Percentiles rank a stretch among this genome's conserved stretches.
Evolutionary conservation across 2,888 invertebrate species (phyloP).

Genomic region (Leptopilina drosophilae): DNA sequence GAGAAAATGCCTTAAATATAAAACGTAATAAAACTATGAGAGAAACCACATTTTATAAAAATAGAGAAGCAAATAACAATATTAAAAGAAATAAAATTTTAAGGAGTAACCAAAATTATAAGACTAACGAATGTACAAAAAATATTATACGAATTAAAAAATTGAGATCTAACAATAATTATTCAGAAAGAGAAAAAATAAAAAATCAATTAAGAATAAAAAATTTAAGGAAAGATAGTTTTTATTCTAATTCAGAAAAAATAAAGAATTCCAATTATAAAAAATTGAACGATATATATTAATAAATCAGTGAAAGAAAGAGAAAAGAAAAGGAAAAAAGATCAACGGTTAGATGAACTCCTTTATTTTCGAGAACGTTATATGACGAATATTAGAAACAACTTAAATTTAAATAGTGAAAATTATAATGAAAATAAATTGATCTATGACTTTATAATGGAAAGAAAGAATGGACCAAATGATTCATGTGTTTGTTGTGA

Average conservation of each 20-base stretch:
- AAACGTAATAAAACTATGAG: too few relatives aligned
- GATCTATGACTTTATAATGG: conserved; percentile 30
- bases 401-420: background rate
- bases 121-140: background rate
- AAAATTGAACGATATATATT: too few relatives aligned
- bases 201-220: conserved; percentile 11
- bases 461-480: conserved; percentile 41
- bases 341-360: conserved; percentile 17
- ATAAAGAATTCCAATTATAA: background rate
- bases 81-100: conserved; percentile 2
- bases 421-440: conserved; percentile 16
- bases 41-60: too few relatives aligned
- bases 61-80: background rate
- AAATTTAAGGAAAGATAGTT: background rate
- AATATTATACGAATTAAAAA: background rate
- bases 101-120: conserved; percentile 16
- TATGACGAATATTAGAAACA: background rate
- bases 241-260: conserved; percentile 6
- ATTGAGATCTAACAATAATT: conserved; percentile 3
- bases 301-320: too few relatives aligned
- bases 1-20: background rate
- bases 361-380: conserved; percentile 10
- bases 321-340: background rate
- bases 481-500: conserved; percentile 42
- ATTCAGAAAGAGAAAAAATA: background rate